Percentiles rank a stretch among this genome's conserved stretches.
phyloP scores from a whole-genome alignment of 1,140 invertebrate species.

The Platorchestia sp. region DNA sequence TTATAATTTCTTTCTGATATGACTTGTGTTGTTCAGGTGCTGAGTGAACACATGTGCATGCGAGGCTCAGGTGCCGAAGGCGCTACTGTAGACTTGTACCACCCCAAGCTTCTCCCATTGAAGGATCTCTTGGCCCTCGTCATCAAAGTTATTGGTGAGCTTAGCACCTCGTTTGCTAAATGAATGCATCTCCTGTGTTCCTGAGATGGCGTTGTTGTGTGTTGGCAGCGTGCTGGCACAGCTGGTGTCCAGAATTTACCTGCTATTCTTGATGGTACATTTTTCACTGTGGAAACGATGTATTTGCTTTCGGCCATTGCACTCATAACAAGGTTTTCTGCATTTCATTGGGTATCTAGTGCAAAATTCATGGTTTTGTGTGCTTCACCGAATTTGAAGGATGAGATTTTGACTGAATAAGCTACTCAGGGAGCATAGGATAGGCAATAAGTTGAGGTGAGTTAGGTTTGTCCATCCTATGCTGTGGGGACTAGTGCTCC shows the following conservation, averaged over 20 bases:
- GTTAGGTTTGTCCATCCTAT: no score
- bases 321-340: neutral
- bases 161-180: neutral
- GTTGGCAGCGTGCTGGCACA: neutral
- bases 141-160: constrained; percentile 83
- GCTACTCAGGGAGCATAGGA: no score
- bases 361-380: no score
- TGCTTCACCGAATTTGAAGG: no score
- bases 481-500: no score
- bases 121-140: constrained; percentile 85
- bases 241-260: neutral
- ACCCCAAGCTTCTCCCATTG: constrained; percentile 84
- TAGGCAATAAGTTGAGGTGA: no score
- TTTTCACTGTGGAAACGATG: neutral
- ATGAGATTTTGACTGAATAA: no score
- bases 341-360: neutral
- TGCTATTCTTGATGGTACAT: neutral
- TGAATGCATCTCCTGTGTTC: neutral
- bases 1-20: no score
- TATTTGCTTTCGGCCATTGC: neutral
- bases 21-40: neutral
- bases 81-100: constrained; percentile 71
- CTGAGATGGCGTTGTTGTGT: neutral
- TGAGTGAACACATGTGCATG: constrained; percentile 51
- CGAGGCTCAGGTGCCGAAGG: constrained; percentile 50